phyloP scores from a whole-genome alignment of 2,888 invertebrate genomes.

The Parnassius apollo region DNA sequence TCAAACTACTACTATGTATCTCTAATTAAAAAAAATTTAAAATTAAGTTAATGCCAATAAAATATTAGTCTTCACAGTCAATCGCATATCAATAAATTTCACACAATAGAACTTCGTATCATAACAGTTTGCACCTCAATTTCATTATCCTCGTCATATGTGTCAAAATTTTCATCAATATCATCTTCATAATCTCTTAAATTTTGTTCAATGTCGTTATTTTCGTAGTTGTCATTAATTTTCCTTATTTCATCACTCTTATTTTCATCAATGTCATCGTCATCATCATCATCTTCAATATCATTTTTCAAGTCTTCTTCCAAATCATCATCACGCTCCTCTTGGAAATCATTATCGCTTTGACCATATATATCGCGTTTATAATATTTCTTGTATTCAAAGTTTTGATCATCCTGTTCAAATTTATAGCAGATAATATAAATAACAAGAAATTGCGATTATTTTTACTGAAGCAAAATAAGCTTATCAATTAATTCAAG shows the following conservation, averaged over 20 bases:
- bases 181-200: conserved; percentile 5
- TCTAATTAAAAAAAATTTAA: background rate
- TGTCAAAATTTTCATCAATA: conserved; percentile 3
- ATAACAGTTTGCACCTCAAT: conserved; percentile 41
- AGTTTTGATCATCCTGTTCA: conserved; percentile 41
- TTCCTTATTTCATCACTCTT: conserved; percentile 37
- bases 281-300: conserved; percentile 47
- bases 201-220: conserved; percentile 37
- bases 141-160: conserved; percentile 1
- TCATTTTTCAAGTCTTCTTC: conserved; percentile 33
- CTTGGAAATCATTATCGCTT: conserved; percentile 35
- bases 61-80: conserved; percentile 6
- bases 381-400: conserved; percentile 36
- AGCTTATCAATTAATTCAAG: background rate
- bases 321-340: conserved; percentile 32
- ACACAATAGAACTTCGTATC: conserved; percentile 2
- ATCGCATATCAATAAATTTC: background rate
- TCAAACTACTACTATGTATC: no score
- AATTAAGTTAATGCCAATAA: conserved; percentile 8
- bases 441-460: background rate
- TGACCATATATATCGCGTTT: conserved; percentile 34
- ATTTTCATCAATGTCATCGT: conserved; percentile 31
- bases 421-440: conserved; percentile 1
- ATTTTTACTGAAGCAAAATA: background rate
- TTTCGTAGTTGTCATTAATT: conserved; percentile 32